Evolutionary conservation across 2,113 vertebrate species (phyloP).

Genomic region (Arothron firmamentum): DNA sequence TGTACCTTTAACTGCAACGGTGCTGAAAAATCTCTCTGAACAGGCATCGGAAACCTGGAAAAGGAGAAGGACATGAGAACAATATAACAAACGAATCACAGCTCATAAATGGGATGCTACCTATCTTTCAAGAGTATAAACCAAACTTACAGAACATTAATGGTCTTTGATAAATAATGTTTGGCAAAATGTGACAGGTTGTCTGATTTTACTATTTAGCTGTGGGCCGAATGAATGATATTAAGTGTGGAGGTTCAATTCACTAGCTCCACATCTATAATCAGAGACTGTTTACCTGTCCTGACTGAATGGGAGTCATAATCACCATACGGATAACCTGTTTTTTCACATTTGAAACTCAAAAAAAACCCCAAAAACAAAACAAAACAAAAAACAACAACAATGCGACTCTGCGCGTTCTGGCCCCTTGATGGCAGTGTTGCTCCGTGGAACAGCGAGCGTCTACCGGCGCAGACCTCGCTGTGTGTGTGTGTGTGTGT

Average conservation of each 20-base stretch:
- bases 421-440: slow-evolving; percentile 87
- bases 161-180: too few relatives aligned
- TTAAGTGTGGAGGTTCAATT: too few relatives aligned
- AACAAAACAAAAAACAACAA: too few relatives aligned
- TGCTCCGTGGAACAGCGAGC: slow-evolving; percentile 59
- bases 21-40: slow-evolving; percentile 95
- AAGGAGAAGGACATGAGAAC: slow-evolving; percentile 54
- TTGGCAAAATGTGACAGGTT: too few relatives aligned
- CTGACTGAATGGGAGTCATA: slow-evolving; percentile 22
- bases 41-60: slow-evolving; percentile 92
- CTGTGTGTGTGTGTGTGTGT: slow-evolving; percentile 12
- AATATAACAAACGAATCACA: slow-evolving; percentile 3
- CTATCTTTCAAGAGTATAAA: not conserved
- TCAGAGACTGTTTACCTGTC: not conserved
- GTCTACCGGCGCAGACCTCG: slow-evolving; percentile 9
- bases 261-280: not conserved
- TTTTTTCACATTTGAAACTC: not conserved
- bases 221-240: too few relatives aligned
- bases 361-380: slow-evolving; percentile 33
- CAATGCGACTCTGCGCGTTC: slow-evolving; percentile 23
- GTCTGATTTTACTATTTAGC: too few relatives aligned
- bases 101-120: too few relatives aligned
- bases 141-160: not conserved
- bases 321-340: too few relatives aligned
- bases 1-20: slow-evolving; percentile 92